Conservation (phyloP, 2,888 invertebrate species). For the Synanthedon andrenaeformis region DNA sequence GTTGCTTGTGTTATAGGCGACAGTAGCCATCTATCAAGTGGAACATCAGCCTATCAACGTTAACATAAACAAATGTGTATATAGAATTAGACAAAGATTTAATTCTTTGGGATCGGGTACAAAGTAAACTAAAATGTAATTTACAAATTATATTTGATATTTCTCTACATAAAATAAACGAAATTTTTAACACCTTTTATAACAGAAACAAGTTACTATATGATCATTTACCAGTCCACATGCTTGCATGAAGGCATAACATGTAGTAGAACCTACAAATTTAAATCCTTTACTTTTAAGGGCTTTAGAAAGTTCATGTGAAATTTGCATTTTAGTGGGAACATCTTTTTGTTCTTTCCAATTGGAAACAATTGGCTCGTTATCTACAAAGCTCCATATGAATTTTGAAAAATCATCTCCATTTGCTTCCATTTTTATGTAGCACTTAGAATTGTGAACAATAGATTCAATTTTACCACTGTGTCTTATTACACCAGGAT, state of each 20-base stretch:
- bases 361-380: slow-evolving; percentile 33
- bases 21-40: too few species aligned
- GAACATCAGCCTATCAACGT: too few species aligned
- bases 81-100: too few species aligned
- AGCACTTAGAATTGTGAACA: slow-evolving; percentile 45
- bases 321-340: slow-evolving; percentile 33
- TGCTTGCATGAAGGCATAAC: slow-evolving; percentile 62
- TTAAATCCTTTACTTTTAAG: slow-evolving; percentile 47
- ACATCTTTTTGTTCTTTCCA: slow-evolving; percentile 33
- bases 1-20: too few species aligned
- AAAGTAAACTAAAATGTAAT: too few species aligned
- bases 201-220: slow-evolving; percentile 26
- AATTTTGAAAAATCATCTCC: slow-evolving; percentile 42
- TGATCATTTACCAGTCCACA: slow-evolving; percentile 59
- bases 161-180: too few species aligned
- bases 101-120: too few species aligned
- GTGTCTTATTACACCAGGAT: slow-evolving; percentile 38
- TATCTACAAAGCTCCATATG: slow-evolving; percentile 46
- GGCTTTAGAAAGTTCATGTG: slow-evolving; percentile 33
- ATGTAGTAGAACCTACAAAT: slow-evolving; percentile 49
- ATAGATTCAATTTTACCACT: slow-evolving; percentile 48
- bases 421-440: slow-evolving; percentile 33
- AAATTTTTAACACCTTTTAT: not conserved
- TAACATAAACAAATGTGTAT: too few species aligned
- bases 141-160: too few species aligned